Evolutionary conservation across 2,797 vertebrate species (phyloP), one percentile per base, ranked within the genome.

Genomic region (Typhlichthys eigenmanni): DNA sequence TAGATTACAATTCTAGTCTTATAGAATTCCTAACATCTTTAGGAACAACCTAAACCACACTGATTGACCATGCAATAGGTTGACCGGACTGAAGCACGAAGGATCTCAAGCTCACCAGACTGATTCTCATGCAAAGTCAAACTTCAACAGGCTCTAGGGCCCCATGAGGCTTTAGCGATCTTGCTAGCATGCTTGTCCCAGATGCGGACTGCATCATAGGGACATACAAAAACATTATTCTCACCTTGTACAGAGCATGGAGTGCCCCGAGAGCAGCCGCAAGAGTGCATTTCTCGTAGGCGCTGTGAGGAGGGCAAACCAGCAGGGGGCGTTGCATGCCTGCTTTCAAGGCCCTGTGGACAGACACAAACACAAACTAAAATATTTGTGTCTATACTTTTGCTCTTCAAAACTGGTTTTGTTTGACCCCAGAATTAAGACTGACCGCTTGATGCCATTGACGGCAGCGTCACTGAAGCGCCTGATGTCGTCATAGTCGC

Each of bases 171-270:
- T 29, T 29, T 29, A 29, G 24, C 24, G 24, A 29, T 29, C 24
- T 29, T 4, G 24, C 24, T 29, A 29, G 4, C 24, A 29, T 29
- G 24, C 24, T 29, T 29, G 24, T 29, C 24, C 24, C 24, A 29
- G 4, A 29, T 29, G 24, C 24, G 24, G 24, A 29, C 24, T 29
- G 24, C 24, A 29, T 29, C 24, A 43, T 43, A 43, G 38, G 9
- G 38, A 43, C 38, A 8, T 43, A 4, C 38, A 43, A 43, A 9
- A 43, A 43, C 7, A 9, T 9, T 8, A 9, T 16, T 60, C 87
- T 90, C 61, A 94, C 93, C 89, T 89, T 88, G 78, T 94, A 94
- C 60, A 93, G 91, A 53, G 78, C 89, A 9, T 94, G 93, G 64
- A 93, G 85, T 6, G 92, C 92, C 45, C 93, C 93, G 0, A 94